Evolutionary conservation across 2,888 invertebrate species (phyloP), one percentile per base, ranked within the genome.

Genomic region (Sinopyrophorus schimmeli): DNA sequence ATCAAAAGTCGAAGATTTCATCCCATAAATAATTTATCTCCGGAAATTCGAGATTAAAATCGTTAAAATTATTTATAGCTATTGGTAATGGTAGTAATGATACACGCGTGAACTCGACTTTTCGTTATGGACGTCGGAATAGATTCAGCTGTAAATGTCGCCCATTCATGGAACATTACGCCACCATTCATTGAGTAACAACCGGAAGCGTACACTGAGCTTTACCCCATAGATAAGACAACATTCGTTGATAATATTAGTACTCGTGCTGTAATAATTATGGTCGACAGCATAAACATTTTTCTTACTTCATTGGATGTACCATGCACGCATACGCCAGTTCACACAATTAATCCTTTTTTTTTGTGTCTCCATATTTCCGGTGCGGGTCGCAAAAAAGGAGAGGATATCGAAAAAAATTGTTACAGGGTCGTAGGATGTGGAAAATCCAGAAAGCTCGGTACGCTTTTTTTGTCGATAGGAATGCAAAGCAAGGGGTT

Each of bases 141-240:
- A 32, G 27, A 47, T 47, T 52, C 47, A 39, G 39, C 39, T 51
- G 56, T 58, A 58, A 57, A 59, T 42, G 43, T 51, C 47, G 27
- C 46, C 53, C 59, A 60, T 58, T 61, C 58, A 60, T 59, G 48
- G 47, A 35, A 39, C 27, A 51, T 59, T 54, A 57, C 59, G 60
- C 54, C 52, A 59, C 52, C 47, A 49, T 58, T 58, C 61, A 59
- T 59, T 61, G 60, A 61, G 50, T 43, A 57, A 60, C 59, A 53
- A 54, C 57, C 56, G 58, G 59, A 58, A 57, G 51, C 51, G 48
- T 26, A 39, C 41, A 30, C 35, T 47, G 47, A 52, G 42, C 42
- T 47, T 35, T 47, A 52, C 46, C 47, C 51, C 28, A 40, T 24
- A 46, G 51, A 46, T 51, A 46, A 48, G 48, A 42, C 42, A 38